Evolutionary conservation across 2,888 invertebrate genomes (phyloP).

Genomic region (Noctua janthe): DNA sequence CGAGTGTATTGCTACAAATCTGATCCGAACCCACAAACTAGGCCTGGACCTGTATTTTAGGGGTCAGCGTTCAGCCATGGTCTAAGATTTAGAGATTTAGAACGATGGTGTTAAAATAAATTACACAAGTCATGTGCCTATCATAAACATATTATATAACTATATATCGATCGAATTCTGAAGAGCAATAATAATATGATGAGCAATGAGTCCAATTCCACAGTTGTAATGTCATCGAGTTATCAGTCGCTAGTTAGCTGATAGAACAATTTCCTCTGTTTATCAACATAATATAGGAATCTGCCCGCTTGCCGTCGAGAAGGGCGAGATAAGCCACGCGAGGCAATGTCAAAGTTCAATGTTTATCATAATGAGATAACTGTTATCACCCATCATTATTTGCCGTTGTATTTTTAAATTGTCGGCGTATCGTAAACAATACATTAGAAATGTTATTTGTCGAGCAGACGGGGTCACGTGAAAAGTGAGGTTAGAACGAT

Average conservation of each 20-base stretch:
- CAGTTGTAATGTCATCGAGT: constrained; percentile 25
- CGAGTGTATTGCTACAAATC: too few species aligned
- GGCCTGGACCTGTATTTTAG: too few species aligned
- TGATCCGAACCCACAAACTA: too few species aligned
- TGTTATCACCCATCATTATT: constrained; percentile 57
- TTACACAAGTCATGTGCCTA: neutral
- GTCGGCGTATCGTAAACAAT: constrained; percentile 34
- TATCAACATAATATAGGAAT: constrained; percentile 61
- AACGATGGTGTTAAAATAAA: neutral
- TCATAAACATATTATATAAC: neutral
- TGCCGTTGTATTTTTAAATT: constrained; percentile 36
- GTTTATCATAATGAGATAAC: constrained; percentile 63
- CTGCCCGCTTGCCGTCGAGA: constrained; percentile 65
- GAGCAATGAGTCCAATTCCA: constrained; percentile 20
- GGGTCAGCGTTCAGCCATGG: too few species aligned
- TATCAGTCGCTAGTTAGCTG: constrained; percentile 40
- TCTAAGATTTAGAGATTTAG: neutral
- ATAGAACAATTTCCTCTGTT: constrained; percentile 55
- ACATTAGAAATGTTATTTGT: constrained; percentile 54
- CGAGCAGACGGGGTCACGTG: constrained; percentile 22
- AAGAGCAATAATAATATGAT: constrained; percentile 21
- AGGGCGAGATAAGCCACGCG: constrained; percentile 73
- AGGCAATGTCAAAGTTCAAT: constrained; percentile 76
- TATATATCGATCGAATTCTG: constrained; percentile 6
- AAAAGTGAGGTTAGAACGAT: constrained; percentile 32